Conservation (phyloP, 2,888 invertebrate genomes). For the Drosophila algonquin region DNA sequence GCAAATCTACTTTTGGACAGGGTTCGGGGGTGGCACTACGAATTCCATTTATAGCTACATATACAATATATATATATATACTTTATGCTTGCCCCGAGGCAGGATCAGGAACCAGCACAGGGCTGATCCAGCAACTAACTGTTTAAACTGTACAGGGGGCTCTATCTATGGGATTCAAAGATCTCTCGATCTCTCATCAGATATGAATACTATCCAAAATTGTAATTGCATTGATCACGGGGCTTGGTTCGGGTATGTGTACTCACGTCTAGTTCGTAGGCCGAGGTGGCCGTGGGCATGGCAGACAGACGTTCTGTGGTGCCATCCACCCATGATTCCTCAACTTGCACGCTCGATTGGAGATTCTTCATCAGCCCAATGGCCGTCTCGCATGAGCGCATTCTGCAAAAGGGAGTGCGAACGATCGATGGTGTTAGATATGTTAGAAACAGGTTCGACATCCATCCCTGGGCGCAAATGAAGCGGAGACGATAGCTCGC, state of each 20-base stretch:
- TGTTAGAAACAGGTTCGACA: conserved; percentile 36
- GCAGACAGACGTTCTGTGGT: conserved; percentile 92
- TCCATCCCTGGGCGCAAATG: conserved; percentile 30
- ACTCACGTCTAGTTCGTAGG: conserved; percentile 84
- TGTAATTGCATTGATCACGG: conserved; percentile 35
- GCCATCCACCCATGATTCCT: conserved; percentile 95
- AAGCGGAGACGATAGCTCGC: conserved; percentile 9
- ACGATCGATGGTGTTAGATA: conserved; percentile 17
- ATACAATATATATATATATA: conserved; percentile 58
- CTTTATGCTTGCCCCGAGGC: conserved; percentile 65
- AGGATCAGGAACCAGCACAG: not conserved
- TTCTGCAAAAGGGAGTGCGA: conserved; percentile 84
- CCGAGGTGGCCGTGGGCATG: conserved; percentile 87
- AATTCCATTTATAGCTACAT: conserved; percentile 47
- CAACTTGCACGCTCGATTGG: conserved; percentile 93
- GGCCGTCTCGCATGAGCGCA: conserved; percentile 95
- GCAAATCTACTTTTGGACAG: conserved; percentile 55
- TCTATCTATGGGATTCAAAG: conserved; percentile 18
- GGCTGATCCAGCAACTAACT: conserved; percentile 18
- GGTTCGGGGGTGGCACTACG: conserved; percentile 46
- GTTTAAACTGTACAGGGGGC: conserved; percentile 60
- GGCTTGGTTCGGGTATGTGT: conserved; percentile 28
- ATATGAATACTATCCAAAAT: conserved; percentile 26
- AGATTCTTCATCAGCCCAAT: conserved; percentile 96
- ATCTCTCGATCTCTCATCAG: conserved; percentile 39